Percentiles rank a stretch among this genome's conserved stretches.
Evolutionary conservation across 1,140 invertebrate genomes (phyloP).

Genomic region (Oedothorax gibbosus): DNA sequence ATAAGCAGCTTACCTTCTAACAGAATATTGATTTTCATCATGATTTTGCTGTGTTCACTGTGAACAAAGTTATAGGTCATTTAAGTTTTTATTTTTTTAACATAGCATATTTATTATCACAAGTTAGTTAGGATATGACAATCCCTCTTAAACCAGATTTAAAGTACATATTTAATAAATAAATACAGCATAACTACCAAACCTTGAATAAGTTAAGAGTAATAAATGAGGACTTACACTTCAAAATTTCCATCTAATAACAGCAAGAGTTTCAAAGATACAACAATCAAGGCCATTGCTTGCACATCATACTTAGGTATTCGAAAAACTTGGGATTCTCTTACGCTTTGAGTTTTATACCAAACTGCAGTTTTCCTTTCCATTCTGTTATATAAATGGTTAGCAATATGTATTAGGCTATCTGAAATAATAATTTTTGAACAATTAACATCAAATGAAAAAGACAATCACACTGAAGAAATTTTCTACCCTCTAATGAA

Average conservation of each 20-base stretch:
- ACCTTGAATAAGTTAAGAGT: background rate
- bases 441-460: background rate
- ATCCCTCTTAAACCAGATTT: background rate
- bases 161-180: background rate
- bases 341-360: background rate
- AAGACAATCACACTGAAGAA: background rate
- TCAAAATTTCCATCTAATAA: conserved; percentile 43
- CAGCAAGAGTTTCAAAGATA: conserved; percentile 41
- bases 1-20: background rate
- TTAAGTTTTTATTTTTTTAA: background rate
- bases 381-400: background rate
- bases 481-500: background rate
- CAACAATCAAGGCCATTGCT: conserved; percentile 28
- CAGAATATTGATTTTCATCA: conserved; percentile 32
- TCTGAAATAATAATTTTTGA: background rate
- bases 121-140: background rate
- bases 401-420: conserved; percentile 1
- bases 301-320: conserved; percentile 24
- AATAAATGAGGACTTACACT: conserved; percentile 10
- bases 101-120: background rate
- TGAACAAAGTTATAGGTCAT: background rate
- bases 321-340: background rate
- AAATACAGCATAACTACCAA: background rate
- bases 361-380: background rate
- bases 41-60: conserved; percentile 30